Evolutionary conservation across 2,113 vertebrate species (phyloP), one percentile per base, ranked within the genome.

Genomic region (Chascanopsetta lugubris): DNA sequence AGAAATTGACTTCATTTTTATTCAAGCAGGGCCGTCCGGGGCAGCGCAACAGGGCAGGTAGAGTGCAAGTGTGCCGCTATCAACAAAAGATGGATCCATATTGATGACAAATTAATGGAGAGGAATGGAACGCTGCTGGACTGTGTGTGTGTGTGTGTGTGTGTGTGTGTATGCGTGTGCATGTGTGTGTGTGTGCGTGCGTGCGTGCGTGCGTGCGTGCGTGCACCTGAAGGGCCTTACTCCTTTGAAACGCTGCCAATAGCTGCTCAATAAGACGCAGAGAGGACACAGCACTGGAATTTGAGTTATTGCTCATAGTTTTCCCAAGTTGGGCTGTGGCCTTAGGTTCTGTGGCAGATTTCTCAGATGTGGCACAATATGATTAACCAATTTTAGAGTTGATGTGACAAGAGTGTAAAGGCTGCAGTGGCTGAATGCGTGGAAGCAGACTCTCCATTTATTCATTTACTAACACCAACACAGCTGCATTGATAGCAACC

Each of bases 21-120:
- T 90, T 84, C 88, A 95, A 93, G 92, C 64, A 89, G 72, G 92
- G 93, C 80, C 92, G 92, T 87, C 91, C 92, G 25, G 92, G 93
- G 88, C 47, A 50, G 92, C 87, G 87, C 90, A 93, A 82, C 87
- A 90, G 94, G 93, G 92, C 66, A 93, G 92, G 72, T 91, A 71
- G 93, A 93, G 85, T 66, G 91, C 87, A 74, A 94, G 92, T 75
- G 92, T 87, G 93, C 94, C 61, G 89, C 88, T 63, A 92, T 95
- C 72, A 90, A 93, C 72, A 93, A 92, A 94, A 94, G 93, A 94
- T 69, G 91, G 79, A 61, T 77, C 82, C 62, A 72, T 83, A 82
- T 77, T 69, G 79, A 83, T 83, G 75, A 86, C 27, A 45, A 80
- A 76, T 89, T 87, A 82, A 90, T 84, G 75, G 81, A 76, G 82